Conservation (phyloP, 2,113 vertebrate genomes). For the Riparia riparia region DNA sequence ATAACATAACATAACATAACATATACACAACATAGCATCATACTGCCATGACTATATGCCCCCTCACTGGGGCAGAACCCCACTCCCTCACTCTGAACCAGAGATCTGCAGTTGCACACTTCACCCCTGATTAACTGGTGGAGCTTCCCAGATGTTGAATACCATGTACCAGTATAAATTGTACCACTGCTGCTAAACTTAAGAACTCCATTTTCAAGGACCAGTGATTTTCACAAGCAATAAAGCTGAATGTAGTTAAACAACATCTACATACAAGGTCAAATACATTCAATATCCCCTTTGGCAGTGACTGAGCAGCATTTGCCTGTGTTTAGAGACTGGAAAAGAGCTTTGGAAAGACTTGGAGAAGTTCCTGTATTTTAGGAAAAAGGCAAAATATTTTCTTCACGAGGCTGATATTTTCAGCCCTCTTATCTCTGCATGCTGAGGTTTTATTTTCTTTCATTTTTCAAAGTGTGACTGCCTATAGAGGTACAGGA, state of each 20-base stretch:
- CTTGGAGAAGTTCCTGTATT: conserved; percentile 24
- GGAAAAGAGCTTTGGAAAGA: conserved; percentile 22
- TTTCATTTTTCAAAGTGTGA: background rate
- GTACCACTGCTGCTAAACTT: background rate
- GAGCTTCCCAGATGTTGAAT: background rate
- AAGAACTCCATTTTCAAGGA: background rate
- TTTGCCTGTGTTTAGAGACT: background rate
- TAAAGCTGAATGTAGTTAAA: conserved; percentile 37
- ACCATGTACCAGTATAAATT: background rate
- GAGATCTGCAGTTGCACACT: background rate
- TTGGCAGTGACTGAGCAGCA: background rate
- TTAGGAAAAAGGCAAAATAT: conserved; percentile 24
- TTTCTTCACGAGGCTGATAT: background rate
- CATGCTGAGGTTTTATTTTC: conserved; percentile 33
- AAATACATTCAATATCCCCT: conserved; percentile 26
- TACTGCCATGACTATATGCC: background rate
- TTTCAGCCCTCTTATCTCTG: conserved; percentile 36
- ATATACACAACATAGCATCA: background rate
- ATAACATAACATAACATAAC: too few relatives aligned
- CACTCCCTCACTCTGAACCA: background rate
- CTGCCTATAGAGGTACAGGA: background rate
- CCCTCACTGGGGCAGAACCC: background rate
- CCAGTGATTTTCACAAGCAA: conserved; percentile 31
- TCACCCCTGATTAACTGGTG: background rate
- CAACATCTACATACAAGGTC: conserved; percentile 20